These are phyloP conservation scores for Otis tarda DNA, from an alignment of 2,113 vertebrate species.

Conservation along the genomic window DNA sequence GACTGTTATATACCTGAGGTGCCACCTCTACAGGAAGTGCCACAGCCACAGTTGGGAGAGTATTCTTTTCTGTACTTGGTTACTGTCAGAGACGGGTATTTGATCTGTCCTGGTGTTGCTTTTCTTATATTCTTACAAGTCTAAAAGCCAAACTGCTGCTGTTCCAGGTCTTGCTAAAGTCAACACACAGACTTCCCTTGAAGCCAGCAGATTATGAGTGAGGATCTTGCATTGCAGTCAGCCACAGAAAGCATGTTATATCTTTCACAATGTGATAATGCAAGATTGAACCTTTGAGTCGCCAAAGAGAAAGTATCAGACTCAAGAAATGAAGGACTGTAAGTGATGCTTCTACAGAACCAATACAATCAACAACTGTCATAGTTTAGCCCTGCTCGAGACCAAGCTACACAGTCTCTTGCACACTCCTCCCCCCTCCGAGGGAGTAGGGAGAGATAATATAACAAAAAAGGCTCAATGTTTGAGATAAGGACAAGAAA, in stretches of 20 bases:
- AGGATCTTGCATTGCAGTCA: background rate
- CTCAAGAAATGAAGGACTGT: background rate
- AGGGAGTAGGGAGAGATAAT: no score
- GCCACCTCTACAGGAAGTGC: background rate
- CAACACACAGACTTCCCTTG: background rate
- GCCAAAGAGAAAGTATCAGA: background rate
- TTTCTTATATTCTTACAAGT: background rate
- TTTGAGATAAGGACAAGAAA: no score
- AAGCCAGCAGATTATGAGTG: background rate
- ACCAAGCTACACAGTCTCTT: no score
- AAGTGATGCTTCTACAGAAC: background rate
- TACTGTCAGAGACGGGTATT: background rate
- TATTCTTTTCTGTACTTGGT: background rate
- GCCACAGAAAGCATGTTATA: background rate
- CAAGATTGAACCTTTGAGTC: background rate
- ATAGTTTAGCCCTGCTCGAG: no score
- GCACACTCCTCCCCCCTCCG: no score
- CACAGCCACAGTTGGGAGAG: background rate
- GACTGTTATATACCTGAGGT: background rate
- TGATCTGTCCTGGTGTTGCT: background rate
- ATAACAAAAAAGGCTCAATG: no score
- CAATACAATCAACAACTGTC: background rate
- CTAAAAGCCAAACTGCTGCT: background rate
- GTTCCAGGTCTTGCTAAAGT: background rate
- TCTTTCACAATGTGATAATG: background rate